Percentiles rank a stretch among this genome's conserved stretches.
phyloP scores from a whole-genome alignment of 2,113 vertebrate species.

The Proterorhinus semilunaris region DNA sequence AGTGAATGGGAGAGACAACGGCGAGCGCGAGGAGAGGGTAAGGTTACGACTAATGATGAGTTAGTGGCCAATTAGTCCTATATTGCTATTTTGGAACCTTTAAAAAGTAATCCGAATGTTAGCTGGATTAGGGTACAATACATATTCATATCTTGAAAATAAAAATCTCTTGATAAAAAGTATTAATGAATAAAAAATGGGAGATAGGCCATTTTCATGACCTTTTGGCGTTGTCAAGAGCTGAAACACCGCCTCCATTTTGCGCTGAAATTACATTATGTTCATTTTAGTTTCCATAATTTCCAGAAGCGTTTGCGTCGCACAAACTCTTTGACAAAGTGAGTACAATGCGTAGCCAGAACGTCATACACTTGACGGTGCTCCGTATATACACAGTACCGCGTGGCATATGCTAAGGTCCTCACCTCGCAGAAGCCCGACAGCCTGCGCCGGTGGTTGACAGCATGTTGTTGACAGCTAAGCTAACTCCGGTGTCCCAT shows the following conservation, averaged over 20 bases:
- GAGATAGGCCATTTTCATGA: not conserved
- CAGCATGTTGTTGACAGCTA: constrained; percentile 1
- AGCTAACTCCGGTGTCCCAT: not conserved
- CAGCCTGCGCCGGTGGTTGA: not conserved
- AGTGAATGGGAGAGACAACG: too few species aligned
- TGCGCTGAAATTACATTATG: not conserved
- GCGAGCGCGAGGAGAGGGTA: too few species aligned
- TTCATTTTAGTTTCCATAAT: not conserved
- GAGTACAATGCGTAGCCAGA: not conserved
- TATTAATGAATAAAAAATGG: too few species aligned
- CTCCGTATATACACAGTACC: not conserved
- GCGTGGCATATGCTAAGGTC: constrained; percentile 2
- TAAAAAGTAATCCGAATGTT: too few species aligned
- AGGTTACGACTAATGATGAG: too few species aligned
- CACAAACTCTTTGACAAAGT: not conserved
- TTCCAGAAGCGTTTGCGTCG: not conserved
- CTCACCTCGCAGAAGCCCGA: not conserved
- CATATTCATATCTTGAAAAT: too few species aligned
- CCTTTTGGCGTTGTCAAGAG: not conserved
- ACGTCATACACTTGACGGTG: not conserved
- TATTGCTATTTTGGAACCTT: too few species aligned
- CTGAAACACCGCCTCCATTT: not conserved
- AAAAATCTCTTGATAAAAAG: too few species aligned
- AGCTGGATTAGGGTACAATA: too few species aligned
- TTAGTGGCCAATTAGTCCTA: too few species aligned